Conservation (phyloP, 2,797 vertebrate species). For the Huso huso region DNA sequence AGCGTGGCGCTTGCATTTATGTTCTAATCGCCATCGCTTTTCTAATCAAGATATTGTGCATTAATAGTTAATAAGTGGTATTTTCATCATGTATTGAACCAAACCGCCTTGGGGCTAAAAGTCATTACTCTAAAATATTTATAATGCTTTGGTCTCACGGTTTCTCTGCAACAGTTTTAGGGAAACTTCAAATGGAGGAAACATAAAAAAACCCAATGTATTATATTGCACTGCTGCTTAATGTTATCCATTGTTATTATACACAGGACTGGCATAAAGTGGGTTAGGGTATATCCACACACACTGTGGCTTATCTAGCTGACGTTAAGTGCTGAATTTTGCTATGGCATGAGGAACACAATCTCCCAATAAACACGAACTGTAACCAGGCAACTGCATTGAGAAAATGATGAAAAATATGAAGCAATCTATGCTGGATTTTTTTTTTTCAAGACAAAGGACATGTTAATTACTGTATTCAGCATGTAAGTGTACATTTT, state of each 20-base stretch:
- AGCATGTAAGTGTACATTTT: background rate
- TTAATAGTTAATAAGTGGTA: conserved; percentile 5
- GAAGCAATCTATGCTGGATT: too few species aligned
- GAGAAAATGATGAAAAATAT: too few species aligned
- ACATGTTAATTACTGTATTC: background rate
- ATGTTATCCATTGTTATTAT: background rate
- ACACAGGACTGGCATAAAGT: too few species aligned
- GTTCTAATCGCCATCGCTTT: background rate
- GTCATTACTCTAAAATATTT: conserved; percentile 13
- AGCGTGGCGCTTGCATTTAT: background rate
- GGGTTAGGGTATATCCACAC: too few species aligned
- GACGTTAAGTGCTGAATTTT: too few species aligned
- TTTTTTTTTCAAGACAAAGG: too few species aligned
- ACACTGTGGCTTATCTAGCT: too few species aligned
- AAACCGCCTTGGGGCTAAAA: conserved; percentile 15
- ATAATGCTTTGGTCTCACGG: background rate
- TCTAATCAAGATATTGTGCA: background rate
- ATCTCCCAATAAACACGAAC: too few species aligned
- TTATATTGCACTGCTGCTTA: background rate
- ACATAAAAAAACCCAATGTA: background rate
- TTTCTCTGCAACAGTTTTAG: background rate
- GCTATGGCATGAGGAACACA: background rate
- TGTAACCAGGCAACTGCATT: too few species aligned
- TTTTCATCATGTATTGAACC: background rate
- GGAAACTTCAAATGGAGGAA: background rate